Base-by-base conservation (phyloP, 2,113 vertebrate genomes). In the Sporophila hypoxantha region DNA sequence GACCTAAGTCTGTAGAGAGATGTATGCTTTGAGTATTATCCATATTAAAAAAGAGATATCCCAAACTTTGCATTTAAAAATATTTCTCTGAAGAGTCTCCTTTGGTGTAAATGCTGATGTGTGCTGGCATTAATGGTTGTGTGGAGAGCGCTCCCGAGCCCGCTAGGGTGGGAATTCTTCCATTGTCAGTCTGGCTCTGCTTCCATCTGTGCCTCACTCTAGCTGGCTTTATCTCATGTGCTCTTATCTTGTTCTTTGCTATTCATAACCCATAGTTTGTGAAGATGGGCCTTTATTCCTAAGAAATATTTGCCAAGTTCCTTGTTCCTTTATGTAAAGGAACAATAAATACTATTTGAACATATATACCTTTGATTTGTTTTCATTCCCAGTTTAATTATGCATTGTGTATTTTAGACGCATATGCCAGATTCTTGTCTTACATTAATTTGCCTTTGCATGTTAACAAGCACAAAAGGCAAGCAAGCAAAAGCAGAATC, bases 1-100 rank as follows among this genome's bases (percentile, higher is more conserved):
- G 92, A 95, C 95, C 91, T 76, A 76, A 94, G 91, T 94, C 95
- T 91, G 59, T 66, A 87, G 94, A 95, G 94, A 95, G 79, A 95
- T 85, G 27, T 13, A 88, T 55, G 90, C 92, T 93, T 95, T 93
- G 95, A 92, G 89, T 95, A 93, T 95, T 93, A 94, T 86, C 95
- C 90, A 80, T 92, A 86, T 67, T 62, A 77, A 89, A 87, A 85
- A 89, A 78, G 29, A 94, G 76, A 62, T 89, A 93, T 81, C 88
- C 92, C 47, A 62, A 95, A 92, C 80, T 85, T 95, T 91, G 91
- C 91, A 94, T 95, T 94, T 88, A 61, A 93, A 95, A 95, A 78
- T 94, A 42, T 37, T 89, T 88, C 94, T 91, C 62, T 80, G 9
- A 89, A 94, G 66, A 71, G 53, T 89, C 76, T 94, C 66, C 92